A percentile compares a stretch with the other conserved stretches of the same genome.
phyloP scores from a whole-genome alignment of 2,888 invertebrate species.

The Epinotia ramella region DNA sequence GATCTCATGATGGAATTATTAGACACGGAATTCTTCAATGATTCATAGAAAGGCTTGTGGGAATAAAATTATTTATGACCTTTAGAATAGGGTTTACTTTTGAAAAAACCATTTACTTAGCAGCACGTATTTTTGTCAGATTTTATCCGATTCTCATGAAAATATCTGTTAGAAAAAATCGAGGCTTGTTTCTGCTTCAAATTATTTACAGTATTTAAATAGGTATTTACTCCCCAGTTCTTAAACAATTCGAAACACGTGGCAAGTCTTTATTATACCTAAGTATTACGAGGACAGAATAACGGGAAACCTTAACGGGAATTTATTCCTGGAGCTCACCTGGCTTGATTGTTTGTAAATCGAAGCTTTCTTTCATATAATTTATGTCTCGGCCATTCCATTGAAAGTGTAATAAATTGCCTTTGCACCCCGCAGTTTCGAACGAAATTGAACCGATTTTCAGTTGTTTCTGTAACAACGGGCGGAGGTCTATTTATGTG shows the following conservation, averaged over 20 bases:
- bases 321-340: background rate
- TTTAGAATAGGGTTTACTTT: too few relatives aligned
- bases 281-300: background rate
- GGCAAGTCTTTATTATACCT: background rate
- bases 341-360: background rate
- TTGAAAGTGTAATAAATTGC: conserved; percentile 25
- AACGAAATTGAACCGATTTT: conserved; percentile 39
- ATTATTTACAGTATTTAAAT: too few relatives aligned
- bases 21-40: too few relatives aligned
- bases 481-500: background rate
- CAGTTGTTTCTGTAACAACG: conserved; percentile 31
- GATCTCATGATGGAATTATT: too few relatives aligned
- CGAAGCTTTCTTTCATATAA: conserved; percentile 6
- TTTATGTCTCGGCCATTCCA: conserved; percentile 17
- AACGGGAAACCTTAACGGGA: background rate
- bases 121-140: too few relatives aligned
- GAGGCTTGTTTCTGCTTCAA: too few relatives aligned
- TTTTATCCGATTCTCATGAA: too few relatives aligned
- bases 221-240: background rate
- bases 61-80: too few relatives aligned
- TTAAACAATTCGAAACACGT: background rate
- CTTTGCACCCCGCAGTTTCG: conserved; percentile 9
- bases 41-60: too few relatives aligned
- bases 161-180: too few relatives aligned
- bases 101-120: too few relatives aligned